A percentile compares a stretch with the other conserved stretches of the same genome.
Conservation (phyloP, 2,888 invertebrate species). For the Cheilosia grossa region DNA sequence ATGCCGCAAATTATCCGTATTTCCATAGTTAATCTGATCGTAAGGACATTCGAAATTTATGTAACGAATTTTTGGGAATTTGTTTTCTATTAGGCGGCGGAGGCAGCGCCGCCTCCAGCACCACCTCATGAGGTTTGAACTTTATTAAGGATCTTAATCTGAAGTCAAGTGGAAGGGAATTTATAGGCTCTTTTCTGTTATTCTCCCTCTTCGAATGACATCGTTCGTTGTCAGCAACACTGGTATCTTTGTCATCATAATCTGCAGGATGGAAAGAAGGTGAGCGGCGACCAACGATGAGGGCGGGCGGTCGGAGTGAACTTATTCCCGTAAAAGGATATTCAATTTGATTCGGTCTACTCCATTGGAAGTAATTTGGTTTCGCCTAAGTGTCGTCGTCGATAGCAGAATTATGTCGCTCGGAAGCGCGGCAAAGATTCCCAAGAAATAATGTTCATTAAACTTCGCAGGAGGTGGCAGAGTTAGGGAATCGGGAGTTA, state of each 20-base stretch:
- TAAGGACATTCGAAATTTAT: conserved; percentile 71
- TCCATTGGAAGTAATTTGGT: conserved; percentile 71
- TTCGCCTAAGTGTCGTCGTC: conserved; percentile 31
- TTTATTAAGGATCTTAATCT: conserved; percentile 73
- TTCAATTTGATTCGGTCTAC: conserved; percentile 72
- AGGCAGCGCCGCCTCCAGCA: background rate
- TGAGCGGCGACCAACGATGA: conserved; percentile 12
- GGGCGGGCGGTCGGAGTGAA: background rate
- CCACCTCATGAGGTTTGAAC: conserved; percentile 54
- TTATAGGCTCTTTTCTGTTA: conserved; percentile 56
- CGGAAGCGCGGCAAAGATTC: conserved; percentile 54
- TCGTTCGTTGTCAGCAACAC: conserved; percentile 50
- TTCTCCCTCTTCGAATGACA: conserved; percentile 38
- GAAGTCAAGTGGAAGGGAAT: conserved; percentile 73
- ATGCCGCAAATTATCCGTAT: conserved; percentile 72
- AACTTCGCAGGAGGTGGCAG: conserved; percentile 16
- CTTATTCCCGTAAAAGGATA: conserved; percentile 61
- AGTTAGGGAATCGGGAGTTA: background rate
- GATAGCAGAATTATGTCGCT: conserved; percentile 40
- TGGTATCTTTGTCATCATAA: conserved; percentile 70
- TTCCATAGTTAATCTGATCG: conserved; percentile 72
- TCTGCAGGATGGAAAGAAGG: conserved; percentile 36
- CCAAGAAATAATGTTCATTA: conserved; percentile 61
- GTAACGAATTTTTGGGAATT: conserved; percentile 69
- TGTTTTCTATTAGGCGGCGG: conserved; percentile 56